These are phyloP conservation scores for Sepioteuthis lessoniana DNA, from an alignment of 2,888 invertebrate species.

Conservation along the genomic window DNA sequence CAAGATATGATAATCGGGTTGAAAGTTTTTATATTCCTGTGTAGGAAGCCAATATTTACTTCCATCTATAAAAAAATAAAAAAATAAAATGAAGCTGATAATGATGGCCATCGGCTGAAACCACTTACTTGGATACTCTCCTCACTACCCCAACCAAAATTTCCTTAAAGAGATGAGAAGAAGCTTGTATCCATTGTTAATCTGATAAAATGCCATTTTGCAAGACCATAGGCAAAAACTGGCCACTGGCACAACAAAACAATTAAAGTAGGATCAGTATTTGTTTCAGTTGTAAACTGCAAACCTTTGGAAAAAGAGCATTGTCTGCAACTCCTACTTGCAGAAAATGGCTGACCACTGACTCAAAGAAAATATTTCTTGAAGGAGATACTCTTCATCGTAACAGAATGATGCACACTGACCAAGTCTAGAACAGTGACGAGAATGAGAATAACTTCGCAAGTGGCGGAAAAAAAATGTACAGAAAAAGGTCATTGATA, in stretches of 20 bases:
- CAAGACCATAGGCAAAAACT: not conserved
- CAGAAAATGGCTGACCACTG: not conserved
- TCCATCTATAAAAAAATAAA: not conserved
- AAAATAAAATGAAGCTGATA: not conserved
- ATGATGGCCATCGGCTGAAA: not conserved
- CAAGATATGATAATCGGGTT: not conserved
- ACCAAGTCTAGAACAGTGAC: not conserved
- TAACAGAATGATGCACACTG: not conserved
- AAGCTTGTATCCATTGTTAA: slow-evolving; percentile 7
- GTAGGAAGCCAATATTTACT: not conserved
- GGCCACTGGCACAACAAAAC: slow-evolving; percentile 11
- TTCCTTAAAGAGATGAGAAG: not conserved
- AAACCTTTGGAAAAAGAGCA: not conserved
- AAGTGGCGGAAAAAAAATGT: not conserved
- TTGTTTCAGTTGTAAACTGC: not conserved
- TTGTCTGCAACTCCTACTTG: not conserved
- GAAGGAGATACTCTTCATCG: not conserved
- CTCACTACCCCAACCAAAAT: not conserved
- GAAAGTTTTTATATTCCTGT: not conserved
- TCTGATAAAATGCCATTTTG: not conserved
- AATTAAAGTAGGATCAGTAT: not conserved
- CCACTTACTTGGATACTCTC: not conserved
- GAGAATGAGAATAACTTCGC: not conserved
- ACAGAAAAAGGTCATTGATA: not conserved
- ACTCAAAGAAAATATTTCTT: not conserved